These are phyloP conservation scores for Onychostruthus taczanowskii DNA, from an alignment of 2,113 vertebrate species.

Conservation along the genomic window DNA sequence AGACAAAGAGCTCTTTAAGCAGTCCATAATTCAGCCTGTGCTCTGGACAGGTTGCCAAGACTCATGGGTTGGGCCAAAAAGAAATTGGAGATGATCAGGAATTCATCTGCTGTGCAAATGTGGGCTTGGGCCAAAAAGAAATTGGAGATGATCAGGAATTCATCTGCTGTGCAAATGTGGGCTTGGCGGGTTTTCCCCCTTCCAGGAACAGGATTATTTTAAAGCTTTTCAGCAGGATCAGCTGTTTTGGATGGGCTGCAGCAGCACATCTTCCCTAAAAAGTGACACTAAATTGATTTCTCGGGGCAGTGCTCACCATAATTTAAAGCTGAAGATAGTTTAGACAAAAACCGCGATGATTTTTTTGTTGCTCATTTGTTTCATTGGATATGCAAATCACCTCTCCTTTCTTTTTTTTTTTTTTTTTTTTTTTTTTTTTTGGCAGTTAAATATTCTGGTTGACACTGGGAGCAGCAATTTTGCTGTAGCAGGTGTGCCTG, in stretches of 20 bases:
- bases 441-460: constrained; percentile 94
- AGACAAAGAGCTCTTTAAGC: background rate
- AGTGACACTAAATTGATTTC: background rate
- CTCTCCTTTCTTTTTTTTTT: constrained; percentile 18
- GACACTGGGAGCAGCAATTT: constrained; percentile 99
- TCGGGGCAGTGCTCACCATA: background rate
- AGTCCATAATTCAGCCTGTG: background rate
- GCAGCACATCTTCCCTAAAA: background rate
- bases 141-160: background rate
- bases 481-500: constrained; percentile 87
- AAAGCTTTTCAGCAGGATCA: background rate
- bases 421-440: constrained; percentile 58
- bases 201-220: background rate
- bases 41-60: background rate
- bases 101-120: background rate
- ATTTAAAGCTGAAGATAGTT: background rate
- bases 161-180: background rate
- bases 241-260: background rate
- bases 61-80: background rate
- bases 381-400: constrained; percentile 2
- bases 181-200: background rate
- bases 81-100: background rate
- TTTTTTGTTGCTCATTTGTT: background rate
- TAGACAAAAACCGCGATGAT: background rate
- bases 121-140: background rate